Base-by-base conservation (phyloP, 2,888 invertebrate genomes). In the Noctua fimbriata region DNA sequence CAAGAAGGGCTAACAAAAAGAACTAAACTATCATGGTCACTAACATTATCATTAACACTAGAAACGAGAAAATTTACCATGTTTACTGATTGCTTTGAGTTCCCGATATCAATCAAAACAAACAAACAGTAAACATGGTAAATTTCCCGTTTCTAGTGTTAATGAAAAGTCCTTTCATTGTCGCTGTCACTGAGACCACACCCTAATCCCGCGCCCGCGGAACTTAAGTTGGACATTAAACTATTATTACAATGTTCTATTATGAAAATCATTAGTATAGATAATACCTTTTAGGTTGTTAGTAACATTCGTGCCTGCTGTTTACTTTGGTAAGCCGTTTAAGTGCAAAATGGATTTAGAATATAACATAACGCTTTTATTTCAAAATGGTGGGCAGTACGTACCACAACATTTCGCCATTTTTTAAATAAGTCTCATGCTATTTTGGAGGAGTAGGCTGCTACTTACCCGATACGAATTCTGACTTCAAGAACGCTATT, bases 251-350 rank as follows among this genome's bases (percentile, higher is more conserved):
- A 78, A 60, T 58, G 52, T 83, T 76, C 74, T 84, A 79, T 83
- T 88, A 88, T 82, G 78, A 87, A 85, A 83, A 78, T 87, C 76
- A 83, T 86, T 86, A 82, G 79, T 84, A 73, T 83, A 69, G 69
- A 69, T 69, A 84, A 84, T 84, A 76, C 83, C 83, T 77, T 86
- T 75, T 16, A 67, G 66, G 75, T 58, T 58, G 66, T 67, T 83
- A 83, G 18, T 12, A 44, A 49, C 47, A 76, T 63, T 76, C 28
- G 52, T 32, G 69, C 32, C 14, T 60, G 21, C 60, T 76, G 69
- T 63, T 65, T 73, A 55, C 18, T 16, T 55, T 60, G 24, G 7
- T 52, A 73, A 69, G 28, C 44, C 55, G n/a, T 72, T 66, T 70
- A 55, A 21, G 36, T 55, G n/a, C 1, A 74, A 32, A 73, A 47